Evolutionary conservation across 2,888 invertebrate species (phyloP), one percentile per base, ranked within the genome.

Genomic region (Scelioninae gen. 2): DNA sequence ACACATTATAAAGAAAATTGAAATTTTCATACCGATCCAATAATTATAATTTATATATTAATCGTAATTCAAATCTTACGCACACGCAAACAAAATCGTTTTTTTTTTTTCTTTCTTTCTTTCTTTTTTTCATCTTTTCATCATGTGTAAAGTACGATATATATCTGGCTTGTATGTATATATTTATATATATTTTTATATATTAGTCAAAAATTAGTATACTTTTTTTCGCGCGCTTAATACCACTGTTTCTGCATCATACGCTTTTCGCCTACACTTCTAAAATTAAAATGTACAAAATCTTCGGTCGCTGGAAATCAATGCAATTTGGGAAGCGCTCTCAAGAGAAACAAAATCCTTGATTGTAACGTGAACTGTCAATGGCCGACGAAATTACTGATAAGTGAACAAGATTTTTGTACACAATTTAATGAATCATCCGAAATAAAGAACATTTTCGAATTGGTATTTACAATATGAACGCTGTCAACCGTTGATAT

Each of bases 31-130:
- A 63, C 68, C 57, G 65, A 73, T 68, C 64, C 68, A 43, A 60
- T 64, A 68, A 72, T 72, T 53, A 31, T 63, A 73, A 73, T 73
- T 63, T 69, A 73, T 63, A 69, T 45, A 73, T 58, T 63, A 73
- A 55, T 64, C 25, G 45, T 64, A 73, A 73, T 73, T 64, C 52
- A 73, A 71, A 65, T 60, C 65, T 67, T 46, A 67, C 67, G 55
- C 64, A 45, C 72, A 55, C 53, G 61, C 67, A 72, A 58, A 52
- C 46, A 52, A 65, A 68, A 68, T n/a, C n/a, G n/a, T n/a, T n/a
- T n/a, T n/a, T n/a, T n/a, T n/a, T n/a, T n/a, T n/a, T n/a, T n/a
- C n/a, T n/a, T n/a, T n/a, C n/a, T n/a, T n/a, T n/a, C n/a, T n/a
- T n/a, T n/a, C n/a, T n/a, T n/a, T n/a, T n/a, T n/a, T n/a, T n/a